Conservation (phyloP, 64 coral and sea anemone genomes). For the Pocillopora damicornis region DNA sequence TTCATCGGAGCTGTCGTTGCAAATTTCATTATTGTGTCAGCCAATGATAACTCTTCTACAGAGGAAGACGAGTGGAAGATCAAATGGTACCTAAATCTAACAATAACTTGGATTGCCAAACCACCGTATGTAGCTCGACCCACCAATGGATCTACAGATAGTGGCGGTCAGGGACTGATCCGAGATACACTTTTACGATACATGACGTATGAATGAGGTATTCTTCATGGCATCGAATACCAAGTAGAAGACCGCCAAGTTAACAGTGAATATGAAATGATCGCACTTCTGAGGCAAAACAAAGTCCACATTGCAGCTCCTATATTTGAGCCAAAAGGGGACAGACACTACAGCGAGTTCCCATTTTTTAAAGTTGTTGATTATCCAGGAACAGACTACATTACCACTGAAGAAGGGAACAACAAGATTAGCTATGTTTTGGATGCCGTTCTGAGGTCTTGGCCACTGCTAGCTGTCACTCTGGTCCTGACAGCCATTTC, state of each 20-base stretch:
- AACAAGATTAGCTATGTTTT: not conserved
- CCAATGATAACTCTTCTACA: not conserved
- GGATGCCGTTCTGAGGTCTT: slow-evolving; percentile 5
- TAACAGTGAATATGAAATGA: not conserved
- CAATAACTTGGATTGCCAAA: not conserved
- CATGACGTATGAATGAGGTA: not conserved
- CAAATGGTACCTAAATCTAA: not conserved
- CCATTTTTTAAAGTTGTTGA: slow-evolving; percentile 7
- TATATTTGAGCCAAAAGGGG: not conserved
- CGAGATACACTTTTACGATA: not conserved
- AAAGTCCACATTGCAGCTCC: not conserved
- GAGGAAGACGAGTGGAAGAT: not conserved
- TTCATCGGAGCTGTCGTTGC: not conserved
- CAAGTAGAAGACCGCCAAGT: not conserved
- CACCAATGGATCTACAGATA: not conserved
- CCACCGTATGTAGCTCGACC: not conserved
- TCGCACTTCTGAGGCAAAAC: not conserved
- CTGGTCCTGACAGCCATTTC: not conserved
- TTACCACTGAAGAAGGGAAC: not conserved
- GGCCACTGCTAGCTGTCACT: slow-evolving; percentile 24
- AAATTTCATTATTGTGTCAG: not conserved
- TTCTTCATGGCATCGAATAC: not conserved
- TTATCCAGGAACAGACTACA: slow-evolving; percentile 48
- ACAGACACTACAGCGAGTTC: not conserved
- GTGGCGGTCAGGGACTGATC: not conserved